Base-by-base conservation (phyloP, 2,113 vertebrate species). In the Vulpes vulpes region DNA sequence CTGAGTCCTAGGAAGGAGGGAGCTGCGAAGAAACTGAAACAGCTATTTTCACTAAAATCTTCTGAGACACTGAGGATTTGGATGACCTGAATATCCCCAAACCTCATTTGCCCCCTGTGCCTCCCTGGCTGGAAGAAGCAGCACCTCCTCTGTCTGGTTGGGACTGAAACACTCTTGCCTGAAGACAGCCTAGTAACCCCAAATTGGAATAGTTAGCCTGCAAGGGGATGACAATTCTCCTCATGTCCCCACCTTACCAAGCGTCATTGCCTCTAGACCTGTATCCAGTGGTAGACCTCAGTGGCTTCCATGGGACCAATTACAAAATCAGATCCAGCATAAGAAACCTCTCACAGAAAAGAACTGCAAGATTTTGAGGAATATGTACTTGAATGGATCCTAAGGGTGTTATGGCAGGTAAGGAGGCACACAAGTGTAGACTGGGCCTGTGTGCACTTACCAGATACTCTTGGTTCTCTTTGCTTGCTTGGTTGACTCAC, bases 41-140 rank as follows among this genome's bases (percentile, higher is more conserved):
- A 73, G 55, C 49, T 96, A 85, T 95, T 97, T 96, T 96, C 53
- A 92, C 74, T 92, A 51, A 78, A 84, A 91, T 62, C 84, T 95
- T 96, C 53, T 25, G 87, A 91, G 89, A 91, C n/a, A 32, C 59
- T 20, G 64, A 97, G 89, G 94, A 90, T 79, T 97, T 80, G 85
- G 74, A n/a, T 92, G 90, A 94, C 53, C 74, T 49, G 55, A 86
- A 79, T 95, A 79, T 27, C n/a, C 30, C 15, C 2, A 81, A 95
- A 87, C 11, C 30, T n/a, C 11, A 23, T 0, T 43, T 16, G 14
- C 32, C 43, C 64, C 8, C 19, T 65, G 15, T 2, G 1, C 8
- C 38, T 94, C 14, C 64, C 17, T 95, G n/a, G 22, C 8, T 92
- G 35, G 79, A n/a, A 76, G 67, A 64, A 65, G 43, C 59, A 60